Evolutionary conservation across 2,888 invertebrate genomes (phyloP).

Genomic region (Clostera curtula): DNA sequence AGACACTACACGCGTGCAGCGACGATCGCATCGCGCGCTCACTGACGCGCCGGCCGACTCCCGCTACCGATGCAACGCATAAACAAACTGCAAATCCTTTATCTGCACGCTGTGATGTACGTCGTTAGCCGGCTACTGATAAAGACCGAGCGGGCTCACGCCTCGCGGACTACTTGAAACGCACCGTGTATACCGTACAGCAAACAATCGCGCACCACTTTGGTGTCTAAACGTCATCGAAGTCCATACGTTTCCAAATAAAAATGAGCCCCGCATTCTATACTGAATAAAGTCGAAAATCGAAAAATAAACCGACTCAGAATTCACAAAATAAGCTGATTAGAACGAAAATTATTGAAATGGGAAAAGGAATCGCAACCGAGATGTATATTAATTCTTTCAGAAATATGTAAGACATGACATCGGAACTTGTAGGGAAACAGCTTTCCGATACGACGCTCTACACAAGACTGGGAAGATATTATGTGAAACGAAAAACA

Average conservation of each 20-base stretch:
- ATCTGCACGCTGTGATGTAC: slow-evolving; percentile 40
- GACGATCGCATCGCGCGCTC: slow-evolving; percentile 47
- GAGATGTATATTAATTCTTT: too few relatives aligned
- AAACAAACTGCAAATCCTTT: slow-evolving; percentile 65
- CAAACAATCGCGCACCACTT: not conserved
- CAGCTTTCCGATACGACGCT: not conserved
- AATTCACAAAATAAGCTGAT: too few relatives aligned
- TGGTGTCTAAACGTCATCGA: too few relatives aligned
- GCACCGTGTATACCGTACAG: slow-evolving; percentile 9
- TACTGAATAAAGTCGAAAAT: too few relatives aligned
- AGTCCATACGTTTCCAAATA: too few relatives aligned
- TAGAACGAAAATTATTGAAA: too few relatives aligned
- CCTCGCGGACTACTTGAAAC: slow-evolving; percentile 23
- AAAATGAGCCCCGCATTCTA: too few relatives aligned
- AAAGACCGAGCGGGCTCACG: slow-evolving; percentile 31
- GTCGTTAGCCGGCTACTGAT: slow-evolving; percentile 42
- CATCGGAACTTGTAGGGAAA: not conserved
- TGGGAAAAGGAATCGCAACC: too few relatives aligned
- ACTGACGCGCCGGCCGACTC: slow-evolving; percentile 41
- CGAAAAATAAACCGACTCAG: too few relatives aligned
- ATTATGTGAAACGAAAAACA: not conserved
- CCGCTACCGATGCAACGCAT: slow-evolving; percentile 45
- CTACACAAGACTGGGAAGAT: not conserved
- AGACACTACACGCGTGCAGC: slow-evolving; percentile 46
- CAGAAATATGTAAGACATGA: too few relatives aligned